A percentile compares a stretch with the other conserved stretches of the same genome.
Conservation (phyloP, 2,888 invertebrate genomes). For the Criorhina ranunculi region DNA sequence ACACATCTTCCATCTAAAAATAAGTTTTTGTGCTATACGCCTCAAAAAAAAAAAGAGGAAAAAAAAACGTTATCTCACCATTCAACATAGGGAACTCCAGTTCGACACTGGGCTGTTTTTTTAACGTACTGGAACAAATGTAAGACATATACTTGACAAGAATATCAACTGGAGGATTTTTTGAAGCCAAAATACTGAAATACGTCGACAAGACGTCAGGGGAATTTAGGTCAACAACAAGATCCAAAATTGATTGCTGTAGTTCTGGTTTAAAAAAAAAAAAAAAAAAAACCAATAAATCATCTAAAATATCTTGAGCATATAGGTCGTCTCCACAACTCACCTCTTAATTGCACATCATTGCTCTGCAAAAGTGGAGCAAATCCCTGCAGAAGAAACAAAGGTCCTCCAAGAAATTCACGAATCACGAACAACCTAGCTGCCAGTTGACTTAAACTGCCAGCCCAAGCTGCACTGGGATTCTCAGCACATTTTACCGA, state of each 20-base stretch:
- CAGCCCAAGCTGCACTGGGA: constrained; percentile 81
- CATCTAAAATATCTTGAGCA: background rate
- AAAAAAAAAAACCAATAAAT: background rate
- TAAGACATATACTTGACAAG: constrained; percentile 86
- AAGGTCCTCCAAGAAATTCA: constrained; percentile 83
- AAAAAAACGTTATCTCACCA: constrained; percentile 74
- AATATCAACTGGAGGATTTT: constrained; percentile 86
- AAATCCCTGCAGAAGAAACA: constrained; percentile 83
- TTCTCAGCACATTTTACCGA: constrained; percentile 81
- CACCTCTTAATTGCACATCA: constrained; percentile 81
- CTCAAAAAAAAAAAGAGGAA: background rate
- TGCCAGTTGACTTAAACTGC: constrained; percentile 82
- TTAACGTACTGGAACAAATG: constrained; percentile 80
- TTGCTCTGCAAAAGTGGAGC: constrained; percentile 81
- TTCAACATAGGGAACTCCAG: constrained; percentile 82
- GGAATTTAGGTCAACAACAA: constrained; percentile 85
- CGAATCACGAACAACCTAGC: constrained; percentile 83
- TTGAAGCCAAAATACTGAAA: constrained; percentile 86
- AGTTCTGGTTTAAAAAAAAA: constrained; percentile 85
- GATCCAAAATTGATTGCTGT: constrained; percentile 88
- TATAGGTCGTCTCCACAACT: background rate
- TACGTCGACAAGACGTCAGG: constrained; percentile 85
- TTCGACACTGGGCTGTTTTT: constrained; percentile 82
- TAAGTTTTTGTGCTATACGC: background rate
- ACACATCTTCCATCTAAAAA: constrained; percentile 81